phyloP scores from a whole-genome alignment of 2,113 vertebrate genomes.

The Cercocebus atys region DNA sequence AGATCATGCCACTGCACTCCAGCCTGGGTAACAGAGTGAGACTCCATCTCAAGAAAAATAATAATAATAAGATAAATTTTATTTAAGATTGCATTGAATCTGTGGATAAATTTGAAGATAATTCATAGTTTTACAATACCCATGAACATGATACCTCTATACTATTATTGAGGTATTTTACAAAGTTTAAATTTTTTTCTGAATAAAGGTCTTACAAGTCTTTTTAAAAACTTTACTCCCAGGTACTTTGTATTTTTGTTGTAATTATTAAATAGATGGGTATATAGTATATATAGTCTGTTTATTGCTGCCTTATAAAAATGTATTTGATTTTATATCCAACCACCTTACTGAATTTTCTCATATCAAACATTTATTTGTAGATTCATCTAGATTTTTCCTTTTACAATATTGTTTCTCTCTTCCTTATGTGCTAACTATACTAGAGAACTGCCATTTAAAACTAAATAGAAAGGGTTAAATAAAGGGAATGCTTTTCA shows the following conservation, averaged over 20 bases:
- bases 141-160: not conserved
- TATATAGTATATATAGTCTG: not conserved
- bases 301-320: not conserved
- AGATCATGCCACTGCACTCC: too few species aligned
- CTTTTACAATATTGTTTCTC: not conserved
- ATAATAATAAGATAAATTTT: not conserved
- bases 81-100: not conserved
- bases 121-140: not conserved
- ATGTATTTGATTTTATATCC: not conserved
- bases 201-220: not conserved
- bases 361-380: not conserved
- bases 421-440: not conserved
- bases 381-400: not conserved
- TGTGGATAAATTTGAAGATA: not conserved
- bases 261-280: not conserved
- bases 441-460: not conserved
- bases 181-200: not conserved
- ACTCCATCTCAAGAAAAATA: too few species aligned
- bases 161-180: not conserved
- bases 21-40: too few species aligned
- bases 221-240: not conserved
- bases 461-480: not conserved
- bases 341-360: not conserved
- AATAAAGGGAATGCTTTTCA: not conserved
- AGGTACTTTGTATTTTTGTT: not conserved